A percentile compares a stretch with the other conserved stretches of the same genome.
These are phyloP conservation scores for Poeciliopsis turrubarensis DNA, from an alignment of 2,113 vertebrate species.

Conservation along the genomic window DNA sequence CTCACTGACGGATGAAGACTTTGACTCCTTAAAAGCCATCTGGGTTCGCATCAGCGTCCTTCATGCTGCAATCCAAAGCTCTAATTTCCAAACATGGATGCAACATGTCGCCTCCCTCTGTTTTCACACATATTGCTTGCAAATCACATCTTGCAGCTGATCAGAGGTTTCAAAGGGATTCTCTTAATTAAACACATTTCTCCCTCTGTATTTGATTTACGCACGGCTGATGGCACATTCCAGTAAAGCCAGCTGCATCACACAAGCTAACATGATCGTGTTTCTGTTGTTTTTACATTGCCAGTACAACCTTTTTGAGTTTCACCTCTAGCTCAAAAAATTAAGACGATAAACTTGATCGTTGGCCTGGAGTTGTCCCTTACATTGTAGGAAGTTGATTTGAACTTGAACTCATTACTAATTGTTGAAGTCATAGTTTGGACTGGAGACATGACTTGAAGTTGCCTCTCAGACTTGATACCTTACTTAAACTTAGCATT, in stretches of 20 bases:
- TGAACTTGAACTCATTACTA: neutral
- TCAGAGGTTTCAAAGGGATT: conserved; percentile 58
- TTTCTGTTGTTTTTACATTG: conserved; percentile 32
- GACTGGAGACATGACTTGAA: neutral
- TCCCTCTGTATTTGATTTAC: conserved; percentile 22
- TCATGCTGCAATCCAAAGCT: conserved; percentile 30
- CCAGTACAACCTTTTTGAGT: neutral
- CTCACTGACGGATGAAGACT: conserved; percentile 9
- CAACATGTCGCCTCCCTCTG: conserved; percentile 13
- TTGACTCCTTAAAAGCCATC: neutral
- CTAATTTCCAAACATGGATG: conserved; percentile 22
- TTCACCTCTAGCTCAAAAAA: neutral
- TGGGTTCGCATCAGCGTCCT: conserved; percentile 21
- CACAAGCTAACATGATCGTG: conserved; percentile 27
- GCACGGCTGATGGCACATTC: conserved; percentile 26
- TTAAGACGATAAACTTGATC: too few species aligned
- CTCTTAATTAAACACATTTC: conserved; percentile 62
- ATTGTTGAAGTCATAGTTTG: neutral
- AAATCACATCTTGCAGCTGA: conserved; percentile 42
- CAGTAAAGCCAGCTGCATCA: conserved; percentile 42
- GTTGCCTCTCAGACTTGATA: too few species aligned
- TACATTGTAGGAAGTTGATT: neutral
- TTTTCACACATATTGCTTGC: conserved; percentile 30
- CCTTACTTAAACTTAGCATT: too few species aligned
- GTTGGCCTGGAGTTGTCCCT: too few species aligned